Evolutionary conservation across 2,797 vertebrate genomes (phyloP).

Genomic region (Streptopelia turtur): DNA sequence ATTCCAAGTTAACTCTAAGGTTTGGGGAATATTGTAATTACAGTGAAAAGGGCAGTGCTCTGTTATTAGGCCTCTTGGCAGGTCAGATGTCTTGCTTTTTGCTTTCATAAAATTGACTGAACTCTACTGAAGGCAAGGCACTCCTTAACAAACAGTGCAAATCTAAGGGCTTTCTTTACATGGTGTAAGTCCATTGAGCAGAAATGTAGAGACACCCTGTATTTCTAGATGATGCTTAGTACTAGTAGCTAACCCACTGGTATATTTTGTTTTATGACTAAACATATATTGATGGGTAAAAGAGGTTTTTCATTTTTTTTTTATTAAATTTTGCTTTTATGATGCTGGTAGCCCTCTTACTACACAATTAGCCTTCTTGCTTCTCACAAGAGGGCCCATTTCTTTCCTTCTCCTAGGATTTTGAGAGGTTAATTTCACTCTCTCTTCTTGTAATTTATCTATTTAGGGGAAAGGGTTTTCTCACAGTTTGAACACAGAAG

Average conservation of each 20-base stretch:
- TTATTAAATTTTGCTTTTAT: constrained; percentile 25
- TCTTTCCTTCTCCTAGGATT: neutral
- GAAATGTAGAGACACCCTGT: neutral
- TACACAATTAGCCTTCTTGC: neutral
- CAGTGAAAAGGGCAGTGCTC: neutral
- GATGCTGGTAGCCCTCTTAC: neutral
- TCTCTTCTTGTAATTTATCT: neutral
- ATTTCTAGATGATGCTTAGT: neutral
- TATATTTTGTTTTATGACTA: constrained; percentile 18
- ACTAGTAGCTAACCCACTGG: neutral
- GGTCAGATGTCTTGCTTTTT: neutral
- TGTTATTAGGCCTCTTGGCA: neutral
- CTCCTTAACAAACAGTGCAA: neutral
- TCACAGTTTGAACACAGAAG: neutral
- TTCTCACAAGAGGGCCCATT: neutral
- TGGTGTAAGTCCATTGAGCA: neutral
- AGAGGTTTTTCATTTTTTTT: neutral
- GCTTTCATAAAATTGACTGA: neutral
- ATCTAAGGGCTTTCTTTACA: neutral
- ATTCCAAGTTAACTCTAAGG: neutral
- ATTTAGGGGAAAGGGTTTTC: neutral
- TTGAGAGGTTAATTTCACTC: neutral
- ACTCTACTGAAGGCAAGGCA: neutral
- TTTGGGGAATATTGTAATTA: neutral
- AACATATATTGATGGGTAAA: neutral